Conservation (phyloP, 2,113 vertebrate genomes). For the Callospermophilus lateralis region DNA sequence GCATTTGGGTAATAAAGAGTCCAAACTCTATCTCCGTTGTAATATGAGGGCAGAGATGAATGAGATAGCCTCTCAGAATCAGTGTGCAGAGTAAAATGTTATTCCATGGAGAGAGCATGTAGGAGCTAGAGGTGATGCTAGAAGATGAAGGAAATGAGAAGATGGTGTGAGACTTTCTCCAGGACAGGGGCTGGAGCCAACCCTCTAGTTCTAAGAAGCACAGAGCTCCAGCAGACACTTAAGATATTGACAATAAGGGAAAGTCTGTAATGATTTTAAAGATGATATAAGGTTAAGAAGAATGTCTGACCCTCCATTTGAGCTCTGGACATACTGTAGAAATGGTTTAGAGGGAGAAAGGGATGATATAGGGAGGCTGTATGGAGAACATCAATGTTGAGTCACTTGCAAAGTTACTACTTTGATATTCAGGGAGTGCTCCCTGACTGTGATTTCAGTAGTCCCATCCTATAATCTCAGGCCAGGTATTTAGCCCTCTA, state of each 20-base stretch:
- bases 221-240: fast-evolving
- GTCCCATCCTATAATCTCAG: not conserved
- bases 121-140: not conserved
- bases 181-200: not conserved
- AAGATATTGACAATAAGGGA: not conserved
- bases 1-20: not conserved
- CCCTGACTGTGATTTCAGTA: not conserved
- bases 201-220: not conserved
- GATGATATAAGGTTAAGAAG: not conserved
- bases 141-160: not conserved
- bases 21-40: not conserved
- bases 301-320: not conserved
- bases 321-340: not conserved
- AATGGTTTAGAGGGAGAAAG: not conserved
- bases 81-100: not conserved
- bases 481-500: not conserved
- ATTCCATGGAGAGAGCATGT: not conserved
- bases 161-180: not conserved
- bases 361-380: not conserved
- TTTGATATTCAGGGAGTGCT: not conserved
- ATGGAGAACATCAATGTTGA: not conserved
- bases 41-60: not conserved
- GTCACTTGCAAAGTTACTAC: not conserved
- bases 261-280: not conserved
- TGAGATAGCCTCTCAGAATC: not conserved